A percentile compares a stretch with the other conserved stretches of the same genome.
These are phyloP conservation scores for Fulmarus glacialis DNA, from an alignment of 2,113 vertebrate genomes.

Conservation along the genomic window DNA sequence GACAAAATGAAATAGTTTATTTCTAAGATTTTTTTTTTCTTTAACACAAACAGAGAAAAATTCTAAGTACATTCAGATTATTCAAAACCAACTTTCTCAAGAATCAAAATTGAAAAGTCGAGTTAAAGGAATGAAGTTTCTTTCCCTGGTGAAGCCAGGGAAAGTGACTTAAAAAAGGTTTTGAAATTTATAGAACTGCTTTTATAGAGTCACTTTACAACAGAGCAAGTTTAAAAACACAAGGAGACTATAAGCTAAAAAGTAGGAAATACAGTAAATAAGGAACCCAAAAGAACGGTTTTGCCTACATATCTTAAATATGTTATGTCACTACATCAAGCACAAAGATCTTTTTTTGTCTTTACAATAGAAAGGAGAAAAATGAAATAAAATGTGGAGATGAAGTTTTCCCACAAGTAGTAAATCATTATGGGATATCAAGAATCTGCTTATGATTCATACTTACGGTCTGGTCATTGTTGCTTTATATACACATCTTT, in stretches of 20 bases:
- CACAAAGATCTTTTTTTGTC: neutral
- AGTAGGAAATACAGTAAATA: neutral
- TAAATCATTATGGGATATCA: neutral
- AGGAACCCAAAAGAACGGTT: neutral
- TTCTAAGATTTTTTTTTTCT: neutral
- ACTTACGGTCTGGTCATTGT: neutral
- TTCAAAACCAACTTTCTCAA: neutral
- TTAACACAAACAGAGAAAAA: neutral
- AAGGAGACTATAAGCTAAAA: neutral
- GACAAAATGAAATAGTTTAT: conserved; percentile 27
- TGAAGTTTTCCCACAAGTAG: neutral
- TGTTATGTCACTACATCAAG: neutral
- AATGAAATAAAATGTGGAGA: neutral
- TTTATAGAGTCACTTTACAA: neutral
- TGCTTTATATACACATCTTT: neutral
- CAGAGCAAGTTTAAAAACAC: neutral
- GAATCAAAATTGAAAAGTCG: neutral
- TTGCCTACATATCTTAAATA: neutral
- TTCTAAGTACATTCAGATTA: neutral
- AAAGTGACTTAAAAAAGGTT: neutral
- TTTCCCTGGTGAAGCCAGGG: conserved; percentile 15
- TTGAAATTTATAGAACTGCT: neutral
- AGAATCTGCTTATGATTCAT: neutral
- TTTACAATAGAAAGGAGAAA: neutral
- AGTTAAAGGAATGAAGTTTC: neutral